These are phyloP conservation scores for Telmatherina bonti DNA, from an alignment of 2,797 vertebrate genomes.

Conservation along the genomic window DNA sequence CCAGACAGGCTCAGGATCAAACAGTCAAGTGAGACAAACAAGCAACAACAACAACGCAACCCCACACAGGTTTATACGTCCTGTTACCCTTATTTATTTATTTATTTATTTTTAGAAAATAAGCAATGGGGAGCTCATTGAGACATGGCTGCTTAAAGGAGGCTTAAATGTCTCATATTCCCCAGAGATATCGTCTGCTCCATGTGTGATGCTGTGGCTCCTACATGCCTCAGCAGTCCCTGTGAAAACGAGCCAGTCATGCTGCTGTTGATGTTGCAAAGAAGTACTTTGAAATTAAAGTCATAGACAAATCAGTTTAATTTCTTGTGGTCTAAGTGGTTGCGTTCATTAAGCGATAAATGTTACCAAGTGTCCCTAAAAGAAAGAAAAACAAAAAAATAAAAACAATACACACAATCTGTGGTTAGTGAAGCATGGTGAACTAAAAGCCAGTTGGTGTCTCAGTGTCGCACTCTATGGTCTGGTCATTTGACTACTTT, in stretches of 20 bases:
- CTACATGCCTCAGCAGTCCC: conserved; percentile 42
- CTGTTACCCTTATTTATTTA: conserved; percentile 40
- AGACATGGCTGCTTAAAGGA: conserved; percentile 55
- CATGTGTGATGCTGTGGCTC: conserved; percentile 52
- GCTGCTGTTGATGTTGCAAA: conserved; percentile 21
- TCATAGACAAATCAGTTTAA: conserved; percentile 7
- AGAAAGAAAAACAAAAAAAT: background rate
- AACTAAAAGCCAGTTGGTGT: conserved; percentile 46
- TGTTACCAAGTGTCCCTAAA: conserved; percentile 10
- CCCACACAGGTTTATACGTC: conserved; percentile 42
- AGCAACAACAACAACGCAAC: conserved; percentile 63
- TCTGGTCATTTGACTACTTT: conserved; percentile 50
- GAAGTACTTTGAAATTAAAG: conserved; percentile 7
- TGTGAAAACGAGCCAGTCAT: conserved; percentile 42
- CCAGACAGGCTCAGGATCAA: conserved; percentile 66
- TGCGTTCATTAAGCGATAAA: conserved; percentile 30
- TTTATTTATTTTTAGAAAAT: background rate
- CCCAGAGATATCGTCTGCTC: conserved; percentile 55
- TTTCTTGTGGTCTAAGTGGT: background rate
- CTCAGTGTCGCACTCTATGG: conserved; percentile 20
- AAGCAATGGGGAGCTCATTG: conserved; percentile 30
- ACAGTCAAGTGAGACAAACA: conserved; percentile 76
- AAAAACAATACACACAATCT: conserved; percentile 33
- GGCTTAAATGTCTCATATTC: conserved; percentile 72
- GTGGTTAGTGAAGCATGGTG: conserved; percentile 35